Evolutionary conservation across 2,797 vertebrate genomes (phyloP).

Genomic region (Anisognathus igniventris): DNA sequence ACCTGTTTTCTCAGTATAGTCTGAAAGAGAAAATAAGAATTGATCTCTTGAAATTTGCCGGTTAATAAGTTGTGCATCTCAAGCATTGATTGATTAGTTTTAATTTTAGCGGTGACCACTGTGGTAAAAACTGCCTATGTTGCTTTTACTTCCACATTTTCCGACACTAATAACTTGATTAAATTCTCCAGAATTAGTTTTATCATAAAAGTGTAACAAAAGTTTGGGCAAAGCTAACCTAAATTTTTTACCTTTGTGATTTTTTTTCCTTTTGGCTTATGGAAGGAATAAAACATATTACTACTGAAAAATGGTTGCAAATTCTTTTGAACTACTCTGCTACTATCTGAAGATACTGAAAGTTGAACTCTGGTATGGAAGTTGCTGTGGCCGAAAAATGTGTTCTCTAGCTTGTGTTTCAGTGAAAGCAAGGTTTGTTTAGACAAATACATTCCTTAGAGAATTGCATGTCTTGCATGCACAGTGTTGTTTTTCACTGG

Average conservation of each 20-base stretch:
- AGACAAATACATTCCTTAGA: not conserved
- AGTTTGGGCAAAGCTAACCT: not conserved
- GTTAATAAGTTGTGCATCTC: not conserved
- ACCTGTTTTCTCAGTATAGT: not conserved
- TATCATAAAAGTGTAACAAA: not conserved
- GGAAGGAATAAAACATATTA: slow-evolving; percentile 41
- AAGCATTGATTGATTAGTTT: not conserved
- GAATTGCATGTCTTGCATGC: slow-evolving; percentile 42
- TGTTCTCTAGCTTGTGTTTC: slow-evolving; percentile 39
- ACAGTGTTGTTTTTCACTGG: not conserved
- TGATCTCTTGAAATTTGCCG: not conserved
- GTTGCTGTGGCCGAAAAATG: not conserved
- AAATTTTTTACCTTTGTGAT: not conserved
- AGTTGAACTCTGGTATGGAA: slow-evolving; percentile 39
- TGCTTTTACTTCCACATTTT: not conserved
- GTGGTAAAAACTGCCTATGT: not conserved
- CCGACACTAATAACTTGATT: not conserved
- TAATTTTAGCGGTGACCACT: not conserved
- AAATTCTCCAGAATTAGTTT: not conserved
- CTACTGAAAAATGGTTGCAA: slow-evolving; percentile 36
- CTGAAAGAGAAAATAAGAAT: not conserved
- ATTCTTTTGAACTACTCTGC: slow-evolving; percentile 38
- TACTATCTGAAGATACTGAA: slow-evolving; percentile 52
- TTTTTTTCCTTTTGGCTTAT: slow-evolving; percentile 7
- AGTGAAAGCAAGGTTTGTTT: slow-evolving; percentile 43